phyloP scores from a whole-genome alignment of 2,888 invertebrate species.

The Synergus japonicus region DNA sequence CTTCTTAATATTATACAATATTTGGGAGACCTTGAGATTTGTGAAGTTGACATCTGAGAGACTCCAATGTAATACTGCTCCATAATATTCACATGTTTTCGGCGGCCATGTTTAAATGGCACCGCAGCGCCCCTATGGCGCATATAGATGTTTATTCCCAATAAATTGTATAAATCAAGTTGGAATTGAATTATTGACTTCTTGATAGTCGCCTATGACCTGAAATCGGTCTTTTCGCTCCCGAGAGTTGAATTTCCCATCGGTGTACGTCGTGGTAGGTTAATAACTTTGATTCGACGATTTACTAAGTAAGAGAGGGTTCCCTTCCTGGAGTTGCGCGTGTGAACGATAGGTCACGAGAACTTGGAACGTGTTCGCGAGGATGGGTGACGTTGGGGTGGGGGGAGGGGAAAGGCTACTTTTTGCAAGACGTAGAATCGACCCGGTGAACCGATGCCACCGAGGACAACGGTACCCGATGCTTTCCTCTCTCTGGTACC shows the following conservation, averaged over 20 bases:
- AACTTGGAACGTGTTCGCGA: slow-evolving; percentile 39
- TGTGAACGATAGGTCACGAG: slow-evolving; percentile 13
- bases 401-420: slow-evolving; percentile 49
- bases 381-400: slow-evolving; percentile 31
- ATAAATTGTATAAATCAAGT: too few species aligned
- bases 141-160: too few species aligned
- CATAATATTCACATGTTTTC: too few species aligned
- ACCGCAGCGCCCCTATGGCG: too few species aligned
- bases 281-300: slow-evolving; percentile 21
- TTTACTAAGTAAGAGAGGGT: slow-evolving; percentile 22
- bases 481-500: slow-evolving; percentile 50
- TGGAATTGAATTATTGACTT: background rate
- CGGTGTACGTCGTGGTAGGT: background rate
- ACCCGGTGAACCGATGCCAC: slow-evolving; percentile 63
- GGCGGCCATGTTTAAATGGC: too few species aligned
- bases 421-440: slow-evolving; percentile 52
- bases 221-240: background rate
- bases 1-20: too few species aligned
- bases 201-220: background rate
- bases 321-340: slow-evolving; percentile 30
- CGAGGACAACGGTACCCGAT: slow-evolving; percentile 67
- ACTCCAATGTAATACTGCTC: too few species aligned
- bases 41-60: too few species aligned
- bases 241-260: background rate
- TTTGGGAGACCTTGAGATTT: too few species aligned